Base-by-base conservation (phyloP, 2,797 vertebrate species). In the Arnoldichthys spilopterus region DNA sequence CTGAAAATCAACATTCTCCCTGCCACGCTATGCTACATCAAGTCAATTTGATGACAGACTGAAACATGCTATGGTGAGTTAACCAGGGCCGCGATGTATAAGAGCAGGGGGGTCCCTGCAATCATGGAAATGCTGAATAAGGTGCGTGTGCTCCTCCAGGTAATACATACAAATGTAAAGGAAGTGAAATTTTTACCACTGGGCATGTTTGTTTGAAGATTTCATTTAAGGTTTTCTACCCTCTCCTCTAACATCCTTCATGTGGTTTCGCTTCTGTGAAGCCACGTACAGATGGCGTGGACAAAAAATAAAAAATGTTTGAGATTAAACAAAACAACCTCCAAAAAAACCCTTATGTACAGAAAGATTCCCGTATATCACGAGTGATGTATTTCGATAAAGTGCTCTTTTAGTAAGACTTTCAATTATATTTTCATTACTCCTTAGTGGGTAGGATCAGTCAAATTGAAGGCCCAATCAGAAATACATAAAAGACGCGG, bases 381-480 rank as follows among this genome's bases (percentile, higher is more conserved):
- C 11, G 30, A 76, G 49, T 76, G 76, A 72, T 66, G 3, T 34
- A 6, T 72, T 49, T 47, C 72, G 79, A 81, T 72, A 71, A 70
- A 51, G 13, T 8, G 20, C 18, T 28, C 45, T 74, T 68, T 49
- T 6, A 40, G 6, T 81, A 84, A 70, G 59, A 51, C 32, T 22
- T 63, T 77, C 77, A 76, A 62, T 72, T 47, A 56, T 16, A 6
- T 22, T 47, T 80, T 82, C 81, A 82, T 85, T 74, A 63, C 77
- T 68, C 64, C 72, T 24, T 30, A 76, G 61, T 73, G 77, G 67
- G 82, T 37, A 43, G 56, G 87, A 83, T 82, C 83, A 88, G 88
- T 81, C 66, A 83, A 81, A 86, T 78, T 79, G 85, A 90, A 88
- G 87, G 81, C 64, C 85, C 83, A 81, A 85, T 86, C 88, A 85